Evolutionary conservation across 2,888 invertebrate species (phyloP), one percentile per base, ranked within the genome.

Genomic region (Horisme vitalbata): DNA sequence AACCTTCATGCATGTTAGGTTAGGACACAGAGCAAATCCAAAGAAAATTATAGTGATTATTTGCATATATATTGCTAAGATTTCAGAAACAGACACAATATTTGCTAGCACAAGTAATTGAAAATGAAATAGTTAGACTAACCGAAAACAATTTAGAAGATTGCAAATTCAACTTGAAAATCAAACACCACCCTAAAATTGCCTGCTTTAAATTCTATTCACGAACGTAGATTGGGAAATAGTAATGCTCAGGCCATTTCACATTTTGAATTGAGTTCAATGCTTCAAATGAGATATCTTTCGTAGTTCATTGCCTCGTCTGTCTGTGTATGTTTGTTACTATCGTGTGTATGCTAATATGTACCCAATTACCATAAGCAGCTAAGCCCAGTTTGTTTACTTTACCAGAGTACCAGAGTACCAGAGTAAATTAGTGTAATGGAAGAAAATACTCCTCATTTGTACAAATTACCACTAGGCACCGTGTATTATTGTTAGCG

Each of bases 131-230:
- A 20, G 14, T 12, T 12, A 33, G 33, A 41, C 23, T 41, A 37
- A 41, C 6, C 36, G 7, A 36, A 35, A 41, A 28, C 15, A 28
- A 41, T 21, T 46, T 41, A 14, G 11, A 11, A 32, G 35, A 41
- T 32, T 47, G 27, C 36, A 1, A 13, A 37, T 37, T 38, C 26
- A 21, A 41, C 37, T 37, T 18, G 9, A 21, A 32, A 36, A 35
- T 36, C 33, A 36, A 27, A 41, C 14, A 27, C 8, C 13, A 32
- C 23, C 32, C 11, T 10, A 35, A 36, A 36, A 30, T 41, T 36
- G 24, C 18, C 35, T 37, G 15, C 36, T 47, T 24, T 33, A 41
- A 32, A 41, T 37, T 41, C 33, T 6, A 37, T 36, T 33, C 26
- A 13, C 18, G 32, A 23, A 12, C 21, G 32, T 41, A 23, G 36